Conservation (phyloP, 2,797 vertebrate genomes). For the Microctenopoma lineatum region DNA sequence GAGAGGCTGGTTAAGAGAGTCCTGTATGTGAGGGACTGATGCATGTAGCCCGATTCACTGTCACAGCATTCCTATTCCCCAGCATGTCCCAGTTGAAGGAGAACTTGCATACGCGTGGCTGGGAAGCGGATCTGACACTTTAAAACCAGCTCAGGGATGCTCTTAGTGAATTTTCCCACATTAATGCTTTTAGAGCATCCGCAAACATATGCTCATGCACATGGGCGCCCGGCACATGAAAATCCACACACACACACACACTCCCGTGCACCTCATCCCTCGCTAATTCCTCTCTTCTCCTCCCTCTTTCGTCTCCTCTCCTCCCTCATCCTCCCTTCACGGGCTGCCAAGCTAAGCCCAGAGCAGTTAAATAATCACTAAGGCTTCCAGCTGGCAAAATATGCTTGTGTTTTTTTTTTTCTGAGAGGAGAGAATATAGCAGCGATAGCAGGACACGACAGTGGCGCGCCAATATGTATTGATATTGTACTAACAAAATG, state of each 20-base stretch:
- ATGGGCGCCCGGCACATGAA: slow-evolving; percentile 23
- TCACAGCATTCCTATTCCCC: slow-evolving; percentile 39
- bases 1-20: slow-evolving; percentile 23
- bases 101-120: slow-evolving; percentile 73
- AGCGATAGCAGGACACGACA: slow-evolving; percentile 71
- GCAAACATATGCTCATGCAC: slow-evolving; percentile 49
- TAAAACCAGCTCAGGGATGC: slow-evolving; percentile 74
- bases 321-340: slow-evolving; percentile 76
- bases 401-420: slow-evolving; percentile 47
- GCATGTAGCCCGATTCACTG: slow-evolving; percentile 52
- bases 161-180: slow-evolving; percentile 71
- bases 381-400: slow-evolving; percentile 83
- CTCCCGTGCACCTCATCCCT: slow-evolving; percentile 66
- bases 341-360: slow-evolving; percentile 81
- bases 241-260: slow-evolving; percentile 21
- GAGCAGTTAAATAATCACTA: slow-evolving; percentile 85
- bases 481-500: slow-evolving; percentile 74
- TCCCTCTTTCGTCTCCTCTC: slow-evolving; percentile 75
- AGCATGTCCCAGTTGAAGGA: slow-evolving; percentile 35
- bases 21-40: slow-evolving; percentile 55
- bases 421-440: slow-evolving; percentile 62
- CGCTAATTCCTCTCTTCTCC: slow-evolving; percentile 77
- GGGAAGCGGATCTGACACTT: slow-evolving; percentile 75
- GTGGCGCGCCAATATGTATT: slow-evolving; percentile 73
- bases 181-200: slow-evolving; percentile 73